Base-by-base conservation (phyloP, 2,888 invertebrate genomes). In the Sicus ferrugineus region DNA sequence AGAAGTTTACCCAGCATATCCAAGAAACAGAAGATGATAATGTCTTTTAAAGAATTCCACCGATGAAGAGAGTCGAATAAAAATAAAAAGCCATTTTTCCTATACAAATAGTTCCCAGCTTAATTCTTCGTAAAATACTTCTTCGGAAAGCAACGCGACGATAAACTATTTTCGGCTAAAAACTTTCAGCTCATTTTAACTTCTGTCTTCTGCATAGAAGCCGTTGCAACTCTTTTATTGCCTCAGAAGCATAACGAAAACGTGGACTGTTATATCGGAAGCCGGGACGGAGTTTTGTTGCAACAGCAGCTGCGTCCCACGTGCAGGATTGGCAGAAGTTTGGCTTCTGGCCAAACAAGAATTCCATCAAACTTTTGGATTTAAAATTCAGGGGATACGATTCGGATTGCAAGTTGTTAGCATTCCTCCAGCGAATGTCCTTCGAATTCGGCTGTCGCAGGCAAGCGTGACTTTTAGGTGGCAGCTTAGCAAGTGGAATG, bases 361-460 rank as follows among this genome's bases (percentile, higher is more conserved):
- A 64, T 50, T 64, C 64, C 50, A 50, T 50, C 31, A 64, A 64
- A 64, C 31, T 48, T 64, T 64, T 50, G 50, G 31, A 52, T 64
- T 48, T 50, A 28, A 64, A 64, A 48, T 64, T 64, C 64, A 23
- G 42, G 23, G 21, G 42, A 42, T 21, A 61, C 28, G 28, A 19
- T 42, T 23, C 14, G 34, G 38, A 61, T 59, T 61, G 61, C 23
- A 61, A 42, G 61, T 61, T 42, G n/a, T 61, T 61, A 61, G 38
- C 34, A 59, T 59, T 59, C 3, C 34, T 59, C 23, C 26, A 19
- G 19, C n/a, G 59, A 23, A 38, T 38, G 38, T 38, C 56, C 56
- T 56, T 26, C 26, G 61, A 14, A 34, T 34, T 9, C 2, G 34
- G 42, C 42, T 42, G 42, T 7, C 42, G 4, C 42, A n/a, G 5